Evolutionary conservation across 2,888 invertebrate species (phyloP).

Genomic region (Aplocera efformata): DNA sequence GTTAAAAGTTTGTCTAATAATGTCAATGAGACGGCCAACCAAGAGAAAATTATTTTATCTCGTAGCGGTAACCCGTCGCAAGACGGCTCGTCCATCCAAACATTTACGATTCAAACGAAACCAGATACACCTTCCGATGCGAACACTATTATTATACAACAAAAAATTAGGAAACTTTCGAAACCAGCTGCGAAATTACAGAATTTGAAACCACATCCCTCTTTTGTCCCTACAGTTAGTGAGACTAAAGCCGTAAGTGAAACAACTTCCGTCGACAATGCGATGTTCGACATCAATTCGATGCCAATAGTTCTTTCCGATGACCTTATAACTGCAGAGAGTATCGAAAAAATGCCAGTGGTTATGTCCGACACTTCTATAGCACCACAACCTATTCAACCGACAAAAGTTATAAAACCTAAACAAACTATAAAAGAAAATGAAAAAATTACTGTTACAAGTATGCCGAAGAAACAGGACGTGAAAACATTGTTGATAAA

Average conservation of each 20-base stretch:
- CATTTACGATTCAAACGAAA: slow-evolving; percentile 66
- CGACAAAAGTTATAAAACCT: slow-evolving; percentile 56
- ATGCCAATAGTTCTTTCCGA: slow-evolving; percentile 89
- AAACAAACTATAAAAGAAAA: slow-evolving; percentile 49
- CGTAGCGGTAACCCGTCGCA: slow-evolving; percentile 50
- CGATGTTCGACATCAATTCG: slow-evolving; percentile 85
- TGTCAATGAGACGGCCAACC: slow-evolving; percentile 48
- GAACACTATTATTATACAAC: slow-evolving; percentile 65
- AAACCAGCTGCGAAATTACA: slow-evolving; percentile 59
- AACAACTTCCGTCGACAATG: slow-evolving; percentile 51
- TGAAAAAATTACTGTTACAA: slow-evolving; percentile 51
- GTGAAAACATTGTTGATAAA: slow-evolving; percentile 65
- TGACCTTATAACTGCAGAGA: slow-evolving; percentile 84
- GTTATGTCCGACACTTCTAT: slow-evolving; percentile 75
- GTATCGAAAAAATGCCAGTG: slow-evolving; percentile 84
- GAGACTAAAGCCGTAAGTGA: slow-evolving; percentile 44
- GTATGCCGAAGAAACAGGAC: slow-evolving; percentile 53
- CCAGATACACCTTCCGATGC: slow-evolving; percentile 54
- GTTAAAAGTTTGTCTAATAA: slow-evolving; percentile 58
- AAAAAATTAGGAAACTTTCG: slow-evolving; percentile 58
- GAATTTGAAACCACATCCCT: slow-evolving; percentile 57
- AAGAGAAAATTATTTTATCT: slow-evolving; percentile 69
- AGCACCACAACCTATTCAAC: slow-evolving; percentile 45
- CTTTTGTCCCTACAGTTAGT: slow-evolving; percentile 47
- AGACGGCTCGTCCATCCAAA: slow-evolving; percentile 64